phyloP scores from a whole-genome alignment of 2,888 invertebrate genomes.

The Galeopsomyia nigrocyanea region DNA sequence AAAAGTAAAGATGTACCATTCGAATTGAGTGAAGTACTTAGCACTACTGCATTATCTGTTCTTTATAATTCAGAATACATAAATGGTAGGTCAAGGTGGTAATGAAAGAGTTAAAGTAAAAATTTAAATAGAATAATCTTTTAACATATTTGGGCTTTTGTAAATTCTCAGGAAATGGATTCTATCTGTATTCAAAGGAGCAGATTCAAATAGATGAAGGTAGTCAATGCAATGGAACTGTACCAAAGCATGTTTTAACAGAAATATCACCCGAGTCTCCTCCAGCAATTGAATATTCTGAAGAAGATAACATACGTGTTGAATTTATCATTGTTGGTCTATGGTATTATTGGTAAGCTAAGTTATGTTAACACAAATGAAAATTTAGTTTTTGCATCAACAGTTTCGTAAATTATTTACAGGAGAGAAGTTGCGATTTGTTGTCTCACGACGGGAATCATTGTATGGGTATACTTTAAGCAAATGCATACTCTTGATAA shows the following conservation, averaged over 20 bases:
- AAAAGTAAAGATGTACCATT: conserved; percentile 43
- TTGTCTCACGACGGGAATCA: conserved; percentile 79
- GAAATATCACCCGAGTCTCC: conserved; percentile 59
- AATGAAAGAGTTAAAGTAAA: background rate
- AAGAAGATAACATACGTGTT: conserved; percentile 73
- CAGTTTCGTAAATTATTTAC: conserved; percentile 47
- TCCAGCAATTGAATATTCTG: conserved; percentile 46
- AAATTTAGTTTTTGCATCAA: no score
- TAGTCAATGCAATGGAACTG: conserved; percentile 64
- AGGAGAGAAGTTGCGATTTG: conserved; percentile 86
- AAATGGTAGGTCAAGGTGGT: conserved; percentile 71
- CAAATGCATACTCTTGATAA: conserved; percentile 69
- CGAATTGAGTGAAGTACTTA: conserved; percentile 63
- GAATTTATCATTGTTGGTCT: conserved; percentile 81
- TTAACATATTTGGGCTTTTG: conserved; percentile 17
- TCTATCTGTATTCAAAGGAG: conserved; percentile 78
- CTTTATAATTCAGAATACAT: conserved; percentile 81
- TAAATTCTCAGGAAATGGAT: conserved; percentile 77
- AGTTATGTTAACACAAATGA: background rate
- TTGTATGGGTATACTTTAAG: conserved; percentile 75
- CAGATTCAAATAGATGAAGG: conserved; percentile 71
- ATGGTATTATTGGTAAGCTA: conserved; percentile 82
- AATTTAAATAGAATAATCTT: conserved; percentile 2
- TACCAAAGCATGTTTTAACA: conserved; percentile 43
- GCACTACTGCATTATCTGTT: conserved; percentile 79